Conservation (phyloP, 2,888 invertebrate genomes). For the Drosophila kanekoi region DNA sequence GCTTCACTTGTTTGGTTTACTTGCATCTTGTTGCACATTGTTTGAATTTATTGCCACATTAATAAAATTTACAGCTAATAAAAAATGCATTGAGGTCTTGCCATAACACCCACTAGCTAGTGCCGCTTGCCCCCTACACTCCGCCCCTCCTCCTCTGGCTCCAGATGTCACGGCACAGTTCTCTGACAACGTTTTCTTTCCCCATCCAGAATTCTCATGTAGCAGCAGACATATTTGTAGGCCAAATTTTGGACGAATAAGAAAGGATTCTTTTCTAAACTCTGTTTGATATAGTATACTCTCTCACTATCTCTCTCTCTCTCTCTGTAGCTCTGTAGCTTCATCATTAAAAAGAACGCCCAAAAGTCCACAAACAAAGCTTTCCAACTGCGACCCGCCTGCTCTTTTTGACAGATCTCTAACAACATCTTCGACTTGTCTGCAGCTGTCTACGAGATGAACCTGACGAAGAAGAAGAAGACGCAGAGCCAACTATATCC, state of each 20-base stretch:
- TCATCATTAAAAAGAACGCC: too few species aligned
- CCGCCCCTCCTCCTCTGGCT: neutral
- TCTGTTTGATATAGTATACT: neutral
- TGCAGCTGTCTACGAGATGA: slow-evolving; percentile 32
- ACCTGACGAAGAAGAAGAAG: slow-evolving; percentile 5
- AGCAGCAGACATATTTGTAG: neutral
- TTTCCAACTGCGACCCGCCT: neutral
- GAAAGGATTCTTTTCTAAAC: too few species aligned
- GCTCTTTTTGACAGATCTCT: slow-evolving; percentile 6
- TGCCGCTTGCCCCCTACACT: neutral
- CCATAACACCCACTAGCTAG: slow-evolving; percentile 60
- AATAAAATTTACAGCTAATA: slow-evolving; percentile 82
- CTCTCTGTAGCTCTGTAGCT: neutral
- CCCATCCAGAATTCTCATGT: neutral
- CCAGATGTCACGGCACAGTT: neutral
- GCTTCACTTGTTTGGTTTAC: slow-evolving; percentile 43
- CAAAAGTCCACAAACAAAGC: too few species aligned
- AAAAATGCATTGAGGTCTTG: slow-evolving; percentile 74
- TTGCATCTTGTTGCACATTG: slow-evolving; percentile 66
- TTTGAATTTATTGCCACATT: slow-evolving; percentile 79
- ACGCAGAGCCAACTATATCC: slow-evolving; percentile 33
- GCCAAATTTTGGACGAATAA: neutral
- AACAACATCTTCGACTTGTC: slow-evolving; percentile 26
- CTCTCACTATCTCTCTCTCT: neutral
- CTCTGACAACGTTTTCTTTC: too few species aligned